A percentile compares a stretch with the other conserved stretches of the same genome.
phyloP scores from a whole-genome alignment of 2,113 vertebrate genomes.

The Podocnemis expansa region DNA sequence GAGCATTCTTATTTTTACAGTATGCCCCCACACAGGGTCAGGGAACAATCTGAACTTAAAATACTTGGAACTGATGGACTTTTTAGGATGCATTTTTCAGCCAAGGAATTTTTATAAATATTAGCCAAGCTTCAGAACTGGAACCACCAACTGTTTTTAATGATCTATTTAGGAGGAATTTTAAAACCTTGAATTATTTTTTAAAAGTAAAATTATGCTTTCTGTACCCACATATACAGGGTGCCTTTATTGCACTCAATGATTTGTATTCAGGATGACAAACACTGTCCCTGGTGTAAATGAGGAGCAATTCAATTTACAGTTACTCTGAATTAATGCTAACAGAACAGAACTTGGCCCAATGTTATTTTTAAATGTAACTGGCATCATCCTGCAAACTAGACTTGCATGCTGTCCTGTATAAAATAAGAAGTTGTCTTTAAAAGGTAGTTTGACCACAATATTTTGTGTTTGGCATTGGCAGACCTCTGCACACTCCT shows the following conservation, averaged over 20 bases:
- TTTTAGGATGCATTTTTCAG: not conserved
- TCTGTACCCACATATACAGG: not conserved
- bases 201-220: not conserved
- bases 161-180: not conserved
- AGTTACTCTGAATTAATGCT: not conserved
- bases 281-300: not conserved
- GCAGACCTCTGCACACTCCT: not conserved
- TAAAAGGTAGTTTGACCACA: not conserved
- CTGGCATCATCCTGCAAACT: not conserved
- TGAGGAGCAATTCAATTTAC: not conserved
- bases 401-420: slow-evolving; percentile 6
- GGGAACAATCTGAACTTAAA: not conserved
- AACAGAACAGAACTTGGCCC: not conserved
- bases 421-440: not conserved
- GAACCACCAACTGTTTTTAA: not conserved
- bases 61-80: not conserved
- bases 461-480: not conserved
- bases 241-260: not conserved
- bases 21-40: not conserved
- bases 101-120: not conserved
- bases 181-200: not conserved
- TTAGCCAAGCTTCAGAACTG: not conserved
- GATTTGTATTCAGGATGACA: not conserved
- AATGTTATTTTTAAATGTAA: not conserved
- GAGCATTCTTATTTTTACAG: not conserved